Evolutionary conservation across 2,797 vertebrate species (phyloP), one percentile per base, ranked within the genome.

Genomic region (Ficedula albicollis): DNA sequence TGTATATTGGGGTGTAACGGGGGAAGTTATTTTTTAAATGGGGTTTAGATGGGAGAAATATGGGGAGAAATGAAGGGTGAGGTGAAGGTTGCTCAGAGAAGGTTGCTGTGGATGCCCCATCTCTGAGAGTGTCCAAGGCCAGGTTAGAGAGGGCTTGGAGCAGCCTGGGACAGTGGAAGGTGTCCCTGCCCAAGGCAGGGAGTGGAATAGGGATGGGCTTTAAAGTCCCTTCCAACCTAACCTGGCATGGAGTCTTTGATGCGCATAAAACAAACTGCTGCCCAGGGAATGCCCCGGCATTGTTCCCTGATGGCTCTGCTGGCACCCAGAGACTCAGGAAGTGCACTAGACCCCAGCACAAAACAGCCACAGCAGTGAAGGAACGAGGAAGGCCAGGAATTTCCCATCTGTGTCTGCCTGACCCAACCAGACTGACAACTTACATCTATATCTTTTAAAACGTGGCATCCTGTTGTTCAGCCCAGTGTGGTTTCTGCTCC

Each of bases 231-330:
- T 46, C 44, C 64, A 44, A 3, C 25, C 7, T 41, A 60, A 5
- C 46, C 39, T 80, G 26, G 7, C 20, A 17, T 8, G 49, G 41
- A 62, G 72, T 15, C 70, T 80, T 38, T 9, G 13, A 27, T 21
- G 2, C 1, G 1, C 8, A 0, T 43, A 32, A 52, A 60, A 20
- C 13, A 27, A 1, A 18, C 54, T 34, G 29, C 34, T 83, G 73
- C 41, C 43, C 32, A 15, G 39, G 2, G 4, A 18, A 52, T 7
- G 58, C 39, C 26, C 25, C 0, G 0, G 69, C 39, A 63, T 15
- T 5, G 10, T 11, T 9, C 15, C 25, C 26, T 12, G 43, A 20
- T 55, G 59, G 51, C 48, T 76, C 58, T 7, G 1, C 34, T 54
- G 44, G 19, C 5, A 8, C 52, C 7, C 0, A 2, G 41, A 20